Base-by-base conservation (phyloP, 2,113 vertebrate species). In the Dipodomys ordii region DNA sequence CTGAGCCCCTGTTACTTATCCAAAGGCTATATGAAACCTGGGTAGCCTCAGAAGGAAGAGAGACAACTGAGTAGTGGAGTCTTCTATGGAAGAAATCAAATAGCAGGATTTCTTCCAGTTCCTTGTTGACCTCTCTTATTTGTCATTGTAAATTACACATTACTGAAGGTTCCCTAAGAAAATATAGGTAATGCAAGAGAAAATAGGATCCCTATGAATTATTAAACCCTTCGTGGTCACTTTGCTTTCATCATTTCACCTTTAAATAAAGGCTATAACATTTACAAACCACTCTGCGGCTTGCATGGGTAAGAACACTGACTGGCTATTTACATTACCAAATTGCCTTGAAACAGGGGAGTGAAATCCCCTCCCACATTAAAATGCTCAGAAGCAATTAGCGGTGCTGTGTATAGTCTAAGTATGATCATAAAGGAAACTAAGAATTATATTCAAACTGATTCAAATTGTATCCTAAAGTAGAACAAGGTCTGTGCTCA, bases 261-360 rank as follows among this genome's bases (percentile, higher is more conserved):
- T 97, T 96, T 96, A 95, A 97, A 88, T 83, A 93, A 93, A 92
- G 79, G 94, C 93, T 90, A 32, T 92, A 95, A 95, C 96, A 97
- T 97, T 97, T 97, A 97, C 93, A 90, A 87, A 86, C 78, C 49
- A 35, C 82, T 30, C 27, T 90, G 80, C 92, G 78, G 86, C 74
- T 60, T 49, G 81, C 11, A 10, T 82, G 25, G 8, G 13, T 76
- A 87, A 80, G 91, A 90, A 96, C 27, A 44, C 62, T 28, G 81
- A 71, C 76, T 92, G 76, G 60, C 79, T 95, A 92, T 95, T 96
- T 96, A 80, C 49, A 83, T 74, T 74, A 65, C 65, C 64, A 85
- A 92, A 96, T 93, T 97, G 86, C 85, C 93, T 93, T 57, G 53
- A 94, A 79, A 90, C 32, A 94, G 67, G 85, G 27, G 57, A 87